These are phyloP conservation scores for Nyctereutes procyonoides DNA, from an alignment of 2,113 vertebrate species.

Conservation along the genomic window DNA sequence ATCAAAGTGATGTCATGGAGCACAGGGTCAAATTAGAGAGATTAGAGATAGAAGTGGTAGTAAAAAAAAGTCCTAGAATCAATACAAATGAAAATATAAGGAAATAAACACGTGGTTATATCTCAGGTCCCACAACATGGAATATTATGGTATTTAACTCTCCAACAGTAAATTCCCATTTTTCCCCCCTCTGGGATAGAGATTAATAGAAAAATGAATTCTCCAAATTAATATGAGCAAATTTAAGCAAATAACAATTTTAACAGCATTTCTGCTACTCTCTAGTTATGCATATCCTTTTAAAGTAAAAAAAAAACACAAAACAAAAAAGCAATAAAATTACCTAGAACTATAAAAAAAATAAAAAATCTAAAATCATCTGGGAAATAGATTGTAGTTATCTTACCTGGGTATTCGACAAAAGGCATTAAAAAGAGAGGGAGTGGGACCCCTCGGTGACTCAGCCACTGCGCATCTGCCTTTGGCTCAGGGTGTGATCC, in stretches of 20 bases:
- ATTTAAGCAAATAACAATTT: not conserved
- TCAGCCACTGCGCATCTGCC: no score
- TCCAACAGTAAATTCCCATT: not conserved
- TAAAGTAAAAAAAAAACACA: not conserved
- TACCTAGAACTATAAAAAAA: not conserved
- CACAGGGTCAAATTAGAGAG: not conserved
- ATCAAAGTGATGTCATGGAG: not conserved
- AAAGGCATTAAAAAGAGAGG: not conserved
- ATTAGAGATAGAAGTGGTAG: not conserved
- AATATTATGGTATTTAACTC: not conserved
- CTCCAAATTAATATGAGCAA: not conserved
- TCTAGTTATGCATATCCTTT: not conserved
- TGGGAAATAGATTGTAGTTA: not conserved
- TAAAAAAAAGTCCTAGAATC: not conserved
- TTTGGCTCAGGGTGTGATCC: no score
- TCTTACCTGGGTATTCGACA: not conserved
- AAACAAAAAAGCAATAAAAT: not conserved
- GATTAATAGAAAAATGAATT: not conserved
- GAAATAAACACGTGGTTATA: not conserved
- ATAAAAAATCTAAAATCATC: not conserved
- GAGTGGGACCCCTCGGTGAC: not conserved
- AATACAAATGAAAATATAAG: not conserved
- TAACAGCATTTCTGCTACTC: not conserved
- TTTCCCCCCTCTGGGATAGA: not conserved
- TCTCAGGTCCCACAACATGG: not conserved